Evolutionary conservation across 1,140 invertebrate genomes (phyloP).

Genomic region (Liolophura sinensis): DNA sequence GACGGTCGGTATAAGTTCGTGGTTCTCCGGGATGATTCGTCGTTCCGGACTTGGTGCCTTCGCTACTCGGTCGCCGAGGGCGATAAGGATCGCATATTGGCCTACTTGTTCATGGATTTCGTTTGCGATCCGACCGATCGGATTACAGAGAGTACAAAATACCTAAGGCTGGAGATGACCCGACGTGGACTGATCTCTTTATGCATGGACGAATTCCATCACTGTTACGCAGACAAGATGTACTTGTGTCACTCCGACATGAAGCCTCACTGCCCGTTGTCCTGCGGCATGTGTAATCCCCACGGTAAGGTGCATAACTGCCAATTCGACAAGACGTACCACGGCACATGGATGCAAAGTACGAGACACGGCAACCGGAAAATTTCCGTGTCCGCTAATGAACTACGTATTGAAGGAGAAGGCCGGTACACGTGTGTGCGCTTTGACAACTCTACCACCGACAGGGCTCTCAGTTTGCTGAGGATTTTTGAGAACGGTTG

Average conservation of each 20-base stretch:
- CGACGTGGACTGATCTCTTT: slow-evolving; percentile 15
- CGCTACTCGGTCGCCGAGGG: slow-evolving; percentile 19
- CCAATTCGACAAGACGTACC: slow-evolving; percentile 7
- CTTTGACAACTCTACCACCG: slow-evolving; percentile 13
- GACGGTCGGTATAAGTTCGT: slow-evolving; percentile 31
- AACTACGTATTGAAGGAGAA: neutral
- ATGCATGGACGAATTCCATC: slow-evolving; percentile 20
- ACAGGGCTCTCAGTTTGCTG: slow-evolving; percentile 24
- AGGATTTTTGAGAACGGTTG: slow-evolving; percentile 37
- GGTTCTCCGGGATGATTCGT: slow-evolving; percentile 9
- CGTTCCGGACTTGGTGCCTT: slow-evolving; percentile 10
- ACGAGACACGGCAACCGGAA: slow-evolving; percentile 6
- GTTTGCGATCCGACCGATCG: slow-evolving; percentile 31
- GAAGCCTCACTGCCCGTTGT: slow-evolving; percentile 9
- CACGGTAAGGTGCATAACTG: slow-evolving; percentile 13
- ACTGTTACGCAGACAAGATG: slow-evolving; percentile 9
- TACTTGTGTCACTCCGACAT: slow-evolving; percentile 8
- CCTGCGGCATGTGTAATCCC: slow-evolving; percentile 12
- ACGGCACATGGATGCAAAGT: slow-evolving; percentile 32
- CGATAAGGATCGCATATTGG: slow-evolving; percentile 28
- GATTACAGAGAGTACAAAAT: slow-evolving; percentile 24
- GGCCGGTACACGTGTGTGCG: no score
- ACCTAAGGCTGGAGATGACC: slow-evolving; percentile 15
- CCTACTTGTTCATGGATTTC: slow-evolving; percentile 30
- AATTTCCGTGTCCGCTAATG: slow-evolving; percentile 20